Evolutionary conservation across 2,888 invertebrate genomes (phyloP).

Genomic region (Orthosia cruda): DNA sequence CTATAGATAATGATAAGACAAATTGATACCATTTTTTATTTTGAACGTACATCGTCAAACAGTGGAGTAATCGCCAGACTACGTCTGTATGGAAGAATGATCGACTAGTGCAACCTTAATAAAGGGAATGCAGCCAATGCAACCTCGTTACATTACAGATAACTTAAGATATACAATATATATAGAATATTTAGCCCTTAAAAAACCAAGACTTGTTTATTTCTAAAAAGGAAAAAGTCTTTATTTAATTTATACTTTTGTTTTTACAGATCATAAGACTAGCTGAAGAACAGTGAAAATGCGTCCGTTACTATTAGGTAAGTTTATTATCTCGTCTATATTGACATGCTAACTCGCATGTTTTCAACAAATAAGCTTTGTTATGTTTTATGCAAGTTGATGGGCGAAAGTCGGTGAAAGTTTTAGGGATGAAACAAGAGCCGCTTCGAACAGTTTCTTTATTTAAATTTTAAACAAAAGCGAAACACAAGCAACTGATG

Average conservation of each 20-base stretch:
- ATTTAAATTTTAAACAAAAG: slow-evolving; percentile 15
- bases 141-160: too few relatives aligned
- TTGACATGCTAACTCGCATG: slow-evolving; percentile 37
- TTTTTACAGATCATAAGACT: slow-evolving; percentile 51
- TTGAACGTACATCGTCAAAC: too few relatives aligned
- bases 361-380: neutral
- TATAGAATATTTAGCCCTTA: too few relatives aligned
- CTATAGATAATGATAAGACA: too few relatives aligned
- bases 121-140: too few relatives aligned
- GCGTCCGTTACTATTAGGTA: slow-evolving; percentile 78
- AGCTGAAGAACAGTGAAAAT: slow-evolving; percentile 64
- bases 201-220: too few relatives aligned
- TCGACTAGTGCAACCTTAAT: too few relatives aligned
- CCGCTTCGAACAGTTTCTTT: neutral
- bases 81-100: too few relatives aligned
- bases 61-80: too few relatives aligned
- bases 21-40: too few relatives aligned
- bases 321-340: slow-evolving; percentile 54
- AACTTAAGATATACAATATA: too few relatives aligned
- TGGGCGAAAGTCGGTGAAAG: slow-evolving; percentile 44
- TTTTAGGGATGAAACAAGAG: slow-evolving; percentile 5
- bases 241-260: neutral
- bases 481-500: neutral
- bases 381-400: slow-evolving; percentile 7
- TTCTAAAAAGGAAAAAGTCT: neutral